phyloP scores from a whole-genome alignment of 2,797 vertebrate species.

The Microcaecilia unicolor region DNA sequence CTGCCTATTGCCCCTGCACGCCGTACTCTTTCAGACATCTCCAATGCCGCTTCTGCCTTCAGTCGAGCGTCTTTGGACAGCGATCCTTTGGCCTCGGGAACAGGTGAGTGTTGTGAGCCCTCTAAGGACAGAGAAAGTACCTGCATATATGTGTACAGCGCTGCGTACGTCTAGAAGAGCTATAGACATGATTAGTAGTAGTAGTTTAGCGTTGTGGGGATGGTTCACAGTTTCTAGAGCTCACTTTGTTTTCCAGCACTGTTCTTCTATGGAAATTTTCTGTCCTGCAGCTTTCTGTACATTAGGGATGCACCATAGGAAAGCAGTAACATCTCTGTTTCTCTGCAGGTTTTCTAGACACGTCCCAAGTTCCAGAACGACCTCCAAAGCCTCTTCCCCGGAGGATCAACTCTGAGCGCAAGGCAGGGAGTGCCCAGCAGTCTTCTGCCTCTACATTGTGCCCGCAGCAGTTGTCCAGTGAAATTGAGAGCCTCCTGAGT shows the following conservation, averaged over 20 bases:
- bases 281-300: too few relatives aligned
- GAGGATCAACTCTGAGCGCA: slow-evolving; percentile 85
- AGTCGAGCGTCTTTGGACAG: slow-evolving; percentile 69
- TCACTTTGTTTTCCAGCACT: too few relatives aligned
- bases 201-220: too few relatives aligned
- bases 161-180: too few relatives aligned
- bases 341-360: slow-evolving; percentile 61
- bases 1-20: slow-evolving; percentile 59
- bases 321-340: too few relatives aligned
- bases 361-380: slow-evolving; percentile 78
- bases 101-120: slow-evolving; percentile 47
- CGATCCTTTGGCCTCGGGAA: slow-evolving; percentile 44
- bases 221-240: not conserved
- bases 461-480: slow-evolving; percentile 60
- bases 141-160: too few relatives aligned
- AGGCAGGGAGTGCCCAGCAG: slow-evolving; percentile 55
- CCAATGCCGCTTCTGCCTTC: slow-evolving; percentile 64
- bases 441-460: slow-evolving; percentile 31
- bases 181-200: too few relatives aligned
- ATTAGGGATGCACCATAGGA: too few relatives aligned
- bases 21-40: slow-evolving; percentile 81
- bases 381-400: slow-evolving; percentile 90
- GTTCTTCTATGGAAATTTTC: too few relatives aligned
- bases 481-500: slow-evolving; percentile 91
- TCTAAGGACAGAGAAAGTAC: too few relatives aligned